Evolutionary conservation across 1,140 invertebrate genomes (phyloP).

Genomic region (Neodiprion pinetum): DNA sequence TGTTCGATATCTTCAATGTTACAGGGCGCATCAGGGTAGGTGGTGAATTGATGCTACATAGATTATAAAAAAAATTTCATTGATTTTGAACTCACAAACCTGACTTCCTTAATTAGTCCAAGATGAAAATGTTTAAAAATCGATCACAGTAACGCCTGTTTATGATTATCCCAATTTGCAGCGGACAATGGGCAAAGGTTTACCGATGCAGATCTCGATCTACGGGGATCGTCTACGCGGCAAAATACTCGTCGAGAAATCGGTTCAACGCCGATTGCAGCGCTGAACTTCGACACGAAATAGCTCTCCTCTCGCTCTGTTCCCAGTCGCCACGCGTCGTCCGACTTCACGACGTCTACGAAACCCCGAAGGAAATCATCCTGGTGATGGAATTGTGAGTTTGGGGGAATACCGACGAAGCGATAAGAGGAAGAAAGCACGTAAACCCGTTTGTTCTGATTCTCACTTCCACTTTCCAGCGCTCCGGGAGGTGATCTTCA

Average conservation of each 20-base stretch:
- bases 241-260: conserved; percentile 76
- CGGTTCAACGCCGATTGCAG: conserved; percentile 70
- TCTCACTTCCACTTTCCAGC: conserved; percentile 59
- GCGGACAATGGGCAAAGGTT: conserved; percentile 82
- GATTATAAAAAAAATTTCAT: too few species aligned
- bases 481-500: conserved; percentile 80
- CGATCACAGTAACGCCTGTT: too few species aligned
- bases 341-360: conserved; percentile 75
- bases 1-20: too few species aligned
- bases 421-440: conserved; percentile 3
- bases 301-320: conserved; percentile 71
- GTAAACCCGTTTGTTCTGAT: conserved; percentile 6
- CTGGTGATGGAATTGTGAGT: conserved; percentile 81
- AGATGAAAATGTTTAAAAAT: too few species aligned
- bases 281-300: conserved; percentile 72
- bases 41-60: too few species aligned
- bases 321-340: conserved; percentile 70
- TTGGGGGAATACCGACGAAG: conserved; percentile 29
- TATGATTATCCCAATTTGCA: conserved; percentile 45
- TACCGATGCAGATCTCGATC: conserved; percentile 68
- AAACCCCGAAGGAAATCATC: conserved; percentile 73
- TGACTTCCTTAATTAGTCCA: too few species aligned
- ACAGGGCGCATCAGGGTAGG: too few species aligned
- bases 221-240: conserved; percentile 72
- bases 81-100: too few species aligned